These are phyloP conservation scores for Pogonomyrmex barbatus DNA, from an alignment of 1,140 invertebrate species.

Conservation along the genomic window DNA sequence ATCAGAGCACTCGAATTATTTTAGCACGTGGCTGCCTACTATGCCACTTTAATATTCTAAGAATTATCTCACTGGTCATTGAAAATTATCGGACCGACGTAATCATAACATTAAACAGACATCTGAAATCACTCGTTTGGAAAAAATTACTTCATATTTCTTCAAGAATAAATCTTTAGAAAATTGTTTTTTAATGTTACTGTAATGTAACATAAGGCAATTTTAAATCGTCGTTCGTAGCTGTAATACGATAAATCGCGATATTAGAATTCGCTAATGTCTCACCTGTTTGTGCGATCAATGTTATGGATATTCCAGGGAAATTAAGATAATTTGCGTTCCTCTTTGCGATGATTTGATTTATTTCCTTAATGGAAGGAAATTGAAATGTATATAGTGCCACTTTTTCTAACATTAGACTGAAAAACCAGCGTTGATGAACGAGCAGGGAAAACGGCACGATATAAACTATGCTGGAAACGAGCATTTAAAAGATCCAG, in stretches of 20 bases:
- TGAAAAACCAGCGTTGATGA: conserved; percentile 13
- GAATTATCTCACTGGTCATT: conserved; percentile 39
- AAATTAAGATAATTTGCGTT: conserved; percentile 23
- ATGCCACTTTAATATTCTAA: conserved; percentile 25
- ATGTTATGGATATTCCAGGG: background rate
- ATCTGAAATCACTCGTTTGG: background rate
- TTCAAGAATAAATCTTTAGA: background rate
- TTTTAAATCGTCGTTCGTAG: background rate
- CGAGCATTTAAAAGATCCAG: conserved; percentile 3
- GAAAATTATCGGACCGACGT: conserved; percentile 28
- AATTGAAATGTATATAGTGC: background rate
- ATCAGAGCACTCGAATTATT: conserved; percentile 25
- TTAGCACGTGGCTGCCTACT: conserved; percentile 5
- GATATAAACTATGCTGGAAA: conserved; percentile 23
- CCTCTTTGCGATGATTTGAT: background rate
- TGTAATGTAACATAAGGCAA: background rate
- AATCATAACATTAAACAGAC: conserved; percentile 3
- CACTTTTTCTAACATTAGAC: background rate
- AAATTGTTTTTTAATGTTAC: background rate
- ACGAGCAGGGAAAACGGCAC: conserved; percentile 18
- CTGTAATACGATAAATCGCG: background rate
- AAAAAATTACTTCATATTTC: conserved; percentile 3
- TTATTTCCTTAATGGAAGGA: background rate
- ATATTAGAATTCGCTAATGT: background rate
- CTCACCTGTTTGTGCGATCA: background rate